Conservation (phyloP, 1,140 invertebrate genomes). For the Bombyx mori region DNA sequence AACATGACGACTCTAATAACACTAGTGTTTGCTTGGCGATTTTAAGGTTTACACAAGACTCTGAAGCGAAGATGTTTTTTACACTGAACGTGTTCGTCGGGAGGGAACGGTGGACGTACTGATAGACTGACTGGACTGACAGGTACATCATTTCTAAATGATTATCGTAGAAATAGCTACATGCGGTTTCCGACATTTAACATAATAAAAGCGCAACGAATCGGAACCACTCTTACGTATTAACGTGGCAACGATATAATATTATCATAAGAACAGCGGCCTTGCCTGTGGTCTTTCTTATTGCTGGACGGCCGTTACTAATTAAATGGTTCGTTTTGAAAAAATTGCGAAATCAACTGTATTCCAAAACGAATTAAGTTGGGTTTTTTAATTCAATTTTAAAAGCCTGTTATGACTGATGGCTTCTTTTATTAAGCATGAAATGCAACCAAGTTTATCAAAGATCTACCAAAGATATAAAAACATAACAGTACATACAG, state of each 20-base stretch:
- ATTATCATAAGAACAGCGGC: conserved; percentile 5
- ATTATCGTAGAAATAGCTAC: conserved; percentile 14
- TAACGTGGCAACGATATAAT: conserved; percentile 4
- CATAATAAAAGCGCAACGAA: conserved; percentile 6
- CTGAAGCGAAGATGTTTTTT: no score
- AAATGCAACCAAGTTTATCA: no score
- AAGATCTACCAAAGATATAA: no score
- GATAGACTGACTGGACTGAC: background rate
- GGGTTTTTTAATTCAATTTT: conserved; percentile 6
- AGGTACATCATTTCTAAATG: conserved; percentile 15
- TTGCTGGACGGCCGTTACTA: background rate
- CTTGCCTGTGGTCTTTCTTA: conserved; percentile 2
- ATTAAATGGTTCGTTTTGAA: background rate
- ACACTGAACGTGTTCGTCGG: no score
- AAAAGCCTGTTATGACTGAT: background rate
- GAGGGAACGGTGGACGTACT: no score
- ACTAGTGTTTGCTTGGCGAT: no score
- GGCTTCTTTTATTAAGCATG: background rate
- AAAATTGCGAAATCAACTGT: background rate
- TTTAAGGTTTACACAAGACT: no score
- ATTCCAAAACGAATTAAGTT: background rate
- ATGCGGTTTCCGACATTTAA: conserved; percentile 14
- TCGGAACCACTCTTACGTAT: background rate
- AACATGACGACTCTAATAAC: no score
- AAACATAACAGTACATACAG: no score